Evolutionary conservation across 2,888 invertebrate genomes (phyloP).

Genomic region (Chloroclystis v-ata): DNA sequence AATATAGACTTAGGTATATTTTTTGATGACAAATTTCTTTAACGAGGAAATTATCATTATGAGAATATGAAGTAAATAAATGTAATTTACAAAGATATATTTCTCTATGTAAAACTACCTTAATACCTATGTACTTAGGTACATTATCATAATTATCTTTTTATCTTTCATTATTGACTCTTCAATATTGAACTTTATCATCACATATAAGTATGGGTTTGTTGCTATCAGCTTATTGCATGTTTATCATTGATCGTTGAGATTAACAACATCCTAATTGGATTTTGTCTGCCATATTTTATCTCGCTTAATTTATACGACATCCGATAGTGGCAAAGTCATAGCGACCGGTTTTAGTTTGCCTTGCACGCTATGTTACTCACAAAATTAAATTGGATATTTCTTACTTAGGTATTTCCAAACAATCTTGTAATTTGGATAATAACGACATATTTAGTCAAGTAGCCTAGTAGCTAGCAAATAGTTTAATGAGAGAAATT

Average conservation of each 20-base stretch:
- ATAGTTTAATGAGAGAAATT: too few species aligned
- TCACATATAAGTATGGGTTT: constrained; percentile 1
- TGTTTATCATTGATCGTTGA: constrained; percentile 16
- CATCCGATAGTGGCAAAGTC: constrained; percentile 23
- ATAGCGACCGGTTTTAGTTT: constrained; percentile 21
- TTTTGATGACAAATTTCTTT: too few species aligned
- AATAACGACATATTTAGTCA: too few species aligned
- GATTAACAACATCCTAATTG: constrained; percentile 25
- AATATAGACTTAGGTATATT: too few species aligned
- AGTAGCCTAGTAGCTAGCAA: too few species aligned
- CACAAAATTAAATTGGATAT: constrained; percentile 25
- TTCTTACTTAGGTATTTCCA: constrained; percentile 16
- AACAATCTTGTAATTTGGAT: constrained; percentile 35
- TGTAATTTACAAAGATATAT: too few species aligned
- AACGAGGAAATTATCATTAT: too few species aligned
- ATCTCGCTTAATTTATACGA: constrained; percentile 25
- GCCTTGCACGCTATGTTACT: constrained; percentile 10
- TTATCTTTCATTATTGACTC: background rate
- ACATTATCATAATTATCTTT: background rate
- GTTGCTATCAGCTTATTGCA: constrained; percentile 7
- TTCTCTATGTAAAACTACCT: too few species aligned
- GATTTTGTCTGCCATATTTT: constrained; percentile 25
- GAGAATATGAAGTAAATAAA: too few species aligned
- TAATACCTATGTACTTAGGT: too few species aligned
- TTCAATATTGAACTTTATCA: background rate